phyloP scores from a whole-genome alignment of 2,888 invertebrate species.

The Muscina levida region DNA sequence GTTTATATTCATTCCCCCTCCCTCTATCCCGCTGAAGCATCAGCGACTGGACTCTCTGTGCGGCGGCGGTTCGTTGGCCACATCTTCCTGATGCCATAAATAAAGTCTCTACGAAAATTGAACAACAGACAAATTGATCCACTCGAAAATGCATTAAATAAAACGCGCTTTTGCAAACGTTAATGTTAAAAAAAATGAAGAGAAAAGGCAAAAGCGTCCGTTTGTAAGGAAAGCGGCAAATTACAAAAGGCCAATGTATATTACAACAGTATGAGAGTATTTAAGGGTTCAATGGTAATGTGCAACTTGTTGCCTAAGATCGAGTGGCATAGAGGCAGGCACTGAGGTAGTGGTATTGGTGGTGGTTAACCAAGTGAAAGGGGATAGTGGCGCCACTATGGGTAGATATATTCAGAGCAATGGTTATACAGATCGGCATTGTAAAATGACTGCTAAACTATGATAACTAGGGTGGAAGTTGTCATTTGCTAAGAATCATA shows the following conservation, averaged over 20 bases:
- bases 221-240: background rate
- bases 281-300: conserved; percentile 7
- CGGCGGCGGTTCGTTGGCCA: conserved; percentile 47
- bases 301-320: background rate
- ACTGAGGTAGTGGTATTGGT: too few relatives aligned
- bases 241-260: background rate
- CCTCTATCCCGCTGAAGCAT: too few relatives aligned
- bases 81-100: conserved; percentile 66
- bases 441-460: too few relatives aligned
- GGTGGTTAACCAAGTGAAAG: too few relatives aligned
- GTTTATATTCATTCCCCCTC: conserved; percentile 21
- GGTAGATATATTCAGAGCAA: too few relatives aligned
- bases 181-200: background rate
- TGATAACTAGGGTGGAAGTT: too few relatives aligned
- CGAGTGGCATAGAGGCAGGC: too few relatives aligned
- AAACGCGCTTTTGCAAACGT: conserved; percentile 57
- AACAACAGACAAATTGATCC: conserved; percentile 76
- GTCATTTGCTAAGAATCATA: too few relatives aligned
- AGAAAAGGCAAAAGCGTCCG: conserved; percentile 11
- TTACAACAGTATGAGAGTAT: background rate
- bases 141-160: conserved; percentile 76
- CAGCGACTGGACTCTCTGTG: conserved; percentile 4
- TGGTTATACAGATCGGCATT: too few relatives aligned
- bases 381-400: too few relatives aligned
- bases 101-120: conserved; percentile 61